These are phyloP conservation scores for Acrossocheilus wenchowensis DNA, from an alignment of 2,797 vertebrate genomes.

Conservation along the genomic window DNA sequence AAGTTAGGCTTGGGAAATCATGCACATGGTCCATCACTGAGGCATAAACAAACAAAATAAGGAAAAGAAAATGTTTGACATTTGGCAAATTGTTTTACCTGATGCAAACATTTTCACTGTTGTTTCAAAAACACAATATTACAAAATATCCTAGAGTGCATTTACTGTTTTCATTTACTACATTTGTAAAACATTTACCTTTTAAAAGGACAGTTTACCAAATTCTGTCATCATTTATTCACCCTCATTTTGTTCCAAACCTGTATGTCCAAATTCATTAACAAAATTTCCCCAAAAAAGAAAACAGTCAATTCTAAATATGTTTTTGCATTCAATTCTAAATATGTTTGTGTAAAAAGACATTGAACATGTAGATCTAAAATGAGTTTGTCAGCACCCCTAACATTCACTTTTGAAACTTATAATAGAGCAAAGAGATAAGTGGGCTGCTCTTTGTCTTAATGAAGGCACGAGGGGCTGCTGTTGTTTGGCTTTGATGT, in stretches of 20 bases:
- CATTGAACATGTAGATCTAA: background rate
- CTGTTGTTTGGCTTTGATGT: constrained; percentile 33
- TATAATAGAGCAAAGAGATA: constrained; percentile 22
- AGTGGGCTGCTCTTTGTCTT: constrained; percentile 27
- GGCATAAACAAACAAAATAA: constrained; percentile 18
- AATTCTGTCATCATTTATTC: background rate
- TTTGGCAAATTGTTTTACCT: background rate
- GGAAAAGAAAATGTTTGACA: background rate
- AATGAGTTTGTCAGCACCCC: background rate
- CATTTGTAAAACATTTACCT: too few relatives aligned
- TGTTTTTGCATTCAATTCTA: background rate
- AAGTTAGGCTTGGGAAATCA: constrained; percentile 13
- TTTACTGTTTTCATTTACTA: background rate
- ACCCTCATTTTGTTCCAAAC: background rate
- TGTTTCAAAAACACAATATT: constrained; percentile 10
- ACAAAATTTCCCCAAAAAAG: background rate
- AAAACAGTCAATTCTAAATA: background rate
- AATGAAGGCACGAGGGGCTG: constrained; percentile 27
- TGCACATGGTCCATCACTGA: background rate
- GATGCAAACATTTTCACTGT: background rate
- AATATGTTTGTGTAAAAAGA: constrained; percentile 39
- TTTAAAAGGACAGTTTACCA: background rate
- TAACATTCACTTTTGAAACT: constrained; percentile 1
- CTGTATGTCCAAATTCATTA: background rate
- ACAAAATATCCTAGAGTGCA: background rate